phyloP scores from a whole-genome alignment of 2,888 invertebrate genomes.

The Brachyptera putata region DNA sequence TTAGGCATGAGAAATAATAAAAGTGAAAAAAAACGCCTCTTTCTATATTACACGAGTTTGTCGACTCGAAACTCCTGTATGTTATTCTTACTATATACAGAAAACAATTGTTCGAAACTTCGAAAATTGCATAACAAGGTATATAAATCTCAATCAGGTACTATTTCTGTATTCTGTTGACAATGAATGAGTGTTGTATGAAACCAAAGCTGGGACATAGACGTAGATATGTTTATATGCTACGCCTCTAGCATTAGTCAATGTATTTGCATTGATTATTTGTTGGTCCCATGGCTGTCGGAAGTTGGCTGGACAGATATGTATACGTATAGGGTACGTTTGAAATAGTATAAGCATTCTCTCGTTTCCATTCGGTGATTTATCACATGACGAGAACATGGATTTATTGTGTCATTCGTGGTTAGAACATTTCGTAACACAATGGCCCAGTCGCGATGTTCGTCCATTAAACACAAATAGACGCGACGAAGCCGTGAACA shows the following conservation, averaged over 20 bases:
- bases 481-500: neutral
- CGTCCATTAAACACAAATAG: constrained; percentile 8
- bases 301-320: constrained; percentile 11
- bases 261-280: constrained; percentile 15
- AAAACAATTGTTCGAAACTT: neutral
- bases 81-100: no score
- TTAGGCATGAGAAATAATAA: neutral
- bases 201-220: neutral
- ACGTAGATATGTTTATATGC: neutral
- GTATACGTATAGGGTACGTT: neutral
- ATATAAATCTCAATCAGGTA: constrained; percentile 15
- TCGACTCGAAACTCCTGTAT: no score
- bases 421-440: constrained; percentile 16
- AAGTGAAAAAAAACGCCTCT: neutral
- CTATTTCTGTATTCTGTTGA: constrained; percentile 11
- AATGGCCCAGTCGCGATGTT: neutral
- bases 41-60: no score
- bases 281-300: constrained; percentile 13
- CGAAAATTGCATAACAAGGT: neutral
- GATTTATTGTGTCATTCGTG: constrained; percentile 19
- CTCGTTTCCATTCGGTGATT: constrained; percentile 7
- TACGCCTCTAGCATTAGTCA: no score
- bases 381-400: constrained; percentile 5
- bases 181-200: constrained; percentile 7
- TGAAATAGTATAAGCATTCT: constrained; percentile 2